A percentile compares a stretch with the other conserved stretches of the same genome.
Evolutionary conservation across 1,140 invertebrate species (phyloP).

Genomic region (Euura lappo): DNA sequence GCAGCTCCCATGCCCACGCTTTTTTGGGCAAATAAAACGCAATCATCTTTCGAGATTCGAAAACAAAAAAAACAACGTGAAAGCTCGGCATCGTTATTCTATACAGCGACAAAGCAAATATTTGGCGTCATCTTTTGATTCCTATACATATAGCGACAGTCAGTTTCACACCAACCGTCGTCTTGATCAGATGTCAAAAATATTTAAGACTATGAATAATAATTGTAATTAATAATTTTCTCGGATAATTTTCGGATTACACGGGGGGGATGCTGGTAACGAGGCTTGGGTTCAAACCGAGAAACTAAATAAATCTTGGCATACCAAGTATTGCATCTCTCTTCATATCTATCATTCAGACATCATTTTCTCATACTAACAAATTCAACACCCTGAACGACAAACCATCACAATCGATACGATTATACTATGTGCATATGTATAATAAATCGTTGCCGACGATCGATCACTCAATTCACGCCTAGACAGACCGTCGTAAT

Average conservation of each 20-base stretch:
- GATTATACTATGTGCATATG: too few relatives aligned
- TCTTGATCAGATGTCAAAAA: neutral
- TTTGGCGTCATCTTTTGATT: slow-evolving; percentile 5
- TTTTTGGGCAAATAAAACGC: too few relatives aligned
- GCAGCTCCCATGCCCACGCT: too few relatives aligned
- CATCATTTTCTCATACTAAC: neutral
- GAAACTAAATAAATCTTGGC: neutral
- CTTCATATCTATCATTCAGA: neutral
- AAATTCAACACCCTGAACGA: neutral
- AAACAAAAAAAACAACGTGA: too few relatives aligned
- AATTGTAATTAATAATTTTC: neutral
- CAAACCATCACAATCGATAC: too few relatives aligned
- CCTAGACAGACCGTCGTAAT: too few relatives aligned
- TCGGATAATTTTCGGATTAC: neutral
- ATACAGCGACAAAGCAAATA: neutral
- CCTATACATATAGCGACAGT: neutral
- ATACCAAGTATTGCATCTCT: neutral
- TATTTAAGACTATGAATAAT: neutral
- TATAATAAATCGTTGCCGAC: too few relatives aligned
- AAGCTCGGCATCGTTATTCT: neutral
- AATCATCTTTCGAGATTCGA: too few relatives aligned
- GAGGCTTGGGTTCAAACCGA: neutral
- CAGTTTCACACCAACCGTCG: neutral
- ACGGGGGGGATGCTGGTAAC: neutral
- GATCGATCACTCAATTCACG: too few relatives aligned